Conservation (phyloP, 2,113 vertebrate species). For the Laticauda laticaudata region DNA sequence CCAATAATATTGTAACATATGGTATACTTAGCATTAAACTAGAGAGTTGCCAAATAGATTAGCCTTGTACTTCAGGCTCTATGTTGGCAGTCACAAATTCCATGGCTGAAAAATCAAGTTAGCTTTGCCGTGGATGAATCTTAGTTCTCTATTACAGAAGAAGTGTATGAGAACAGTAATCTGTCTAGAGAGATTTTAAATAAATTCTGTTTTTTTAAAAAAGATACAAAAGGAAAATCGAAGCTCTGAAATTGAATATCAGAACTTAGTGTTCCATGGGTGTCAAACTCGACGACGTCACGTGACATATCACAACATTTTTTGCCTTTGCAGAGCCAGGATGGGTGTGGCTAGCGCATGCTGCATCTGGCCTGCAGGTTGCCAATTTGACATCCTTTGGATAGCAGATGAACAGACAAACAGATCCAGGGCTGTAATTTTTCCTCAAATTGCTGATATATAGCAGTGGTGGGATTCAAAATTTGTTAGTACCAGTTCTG, state of each 20-base stretch:
- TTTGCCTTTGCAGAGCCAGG: too few relatives aligned
- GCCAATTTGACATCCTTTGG: background rate
- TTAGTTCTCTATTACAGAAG: background rate
- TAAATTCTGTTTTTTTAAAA: background rate
- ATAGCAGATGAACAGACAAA: background rate
- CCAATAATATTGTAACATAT: constrained; percentile 1
- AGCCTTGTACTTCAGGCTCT: background rate
- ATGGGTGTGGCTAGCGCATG: too few relatives aligned
- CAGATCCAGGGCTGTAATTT: background rate
- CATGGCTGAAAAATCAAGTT: constrained; percentile 8
- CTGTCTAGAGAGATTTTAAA: background rate
- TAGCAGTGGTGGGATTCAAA: too few relatives aligned
- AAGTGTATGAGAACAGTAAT: background rate
- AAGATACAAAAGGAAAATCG: background rate
- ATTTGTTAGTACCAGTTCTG: too few relatives aligned
- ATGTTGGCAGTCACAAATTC: constrained; percentile 16
- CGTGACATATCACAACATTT: too few relatives aligned
- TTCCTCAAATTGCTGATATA: background rate
- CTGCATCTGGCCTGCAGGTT: too few relatives aligned
- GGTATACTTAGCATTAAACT: background rate
- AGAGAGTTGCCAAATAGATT: background rate
- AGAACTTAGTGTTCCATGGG: background rate
- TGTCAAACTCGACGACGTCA: too few relatives aligned
- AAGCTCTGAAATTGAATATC: background rate
- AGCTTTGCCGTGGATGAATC: background rate